Percentiles rank a stretch among this genome's conserved stretches.
Evolutionary conservation across 2,797 vertebrate species (phyloP).

Genomic region (Pseudocheirus occidentalis): DNA sequence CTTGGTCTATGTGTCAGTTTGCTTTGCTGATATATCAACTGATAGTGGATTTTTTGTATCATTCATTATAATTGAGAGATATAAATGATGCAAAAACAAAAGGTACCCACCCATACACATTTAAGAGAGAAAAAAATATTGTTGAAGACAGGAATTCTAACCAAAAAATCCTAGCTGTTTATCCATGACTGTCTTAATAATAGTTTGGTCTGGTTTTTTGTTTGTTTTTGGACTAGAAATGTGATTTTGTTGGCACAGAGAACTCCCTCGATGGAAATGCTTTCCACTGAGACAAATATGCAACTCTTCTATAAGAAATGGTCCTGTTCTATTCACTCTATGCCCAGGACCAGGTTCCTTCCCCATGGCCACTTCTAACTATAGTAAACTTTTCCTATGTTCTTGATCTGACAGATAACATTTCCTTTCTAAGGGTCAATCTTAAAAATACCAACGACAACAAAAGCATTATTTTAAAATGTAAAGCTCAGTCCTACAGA

Average conservation of each 20-base stretch:
- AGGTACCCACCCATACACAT: background rate
- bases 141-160: background rate
- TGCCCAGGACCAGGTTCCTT: background rate
- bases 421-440: constrained; percentile 48
- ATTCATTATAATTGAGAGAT: background rate
- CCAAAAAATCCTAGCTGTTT: background rate
- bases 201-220: background rate
- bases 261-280: background rate
- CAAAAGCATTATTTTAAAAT: constrained; percentile 47
- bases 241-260: background rate
- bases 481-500: constrained; percentile 37
- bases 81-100: background rate
- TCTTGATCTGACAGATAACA: constrained; percentile 53
- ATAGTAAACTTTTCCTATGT: constrained; percentile 34
- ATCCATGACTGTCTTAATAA: background rate
- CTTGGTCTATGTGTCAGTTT: background rate
- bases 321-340: background rate
- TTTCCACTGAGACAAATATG: background rate
- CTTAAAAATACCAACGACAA: constrained; percentile 55
- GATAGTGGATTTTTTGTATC: background rate
- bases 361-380: constrained; percentile 5
- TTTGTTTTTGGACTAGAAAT: background rate
- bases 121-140: background rate
- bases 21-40: background rate
- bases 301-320: background rate